Percentiles rank a stretch among this genome's conserved stretches.
Conservation (phyloP, 1,140 invertebrate genomes). For the Aphidius ervi region DNA sequence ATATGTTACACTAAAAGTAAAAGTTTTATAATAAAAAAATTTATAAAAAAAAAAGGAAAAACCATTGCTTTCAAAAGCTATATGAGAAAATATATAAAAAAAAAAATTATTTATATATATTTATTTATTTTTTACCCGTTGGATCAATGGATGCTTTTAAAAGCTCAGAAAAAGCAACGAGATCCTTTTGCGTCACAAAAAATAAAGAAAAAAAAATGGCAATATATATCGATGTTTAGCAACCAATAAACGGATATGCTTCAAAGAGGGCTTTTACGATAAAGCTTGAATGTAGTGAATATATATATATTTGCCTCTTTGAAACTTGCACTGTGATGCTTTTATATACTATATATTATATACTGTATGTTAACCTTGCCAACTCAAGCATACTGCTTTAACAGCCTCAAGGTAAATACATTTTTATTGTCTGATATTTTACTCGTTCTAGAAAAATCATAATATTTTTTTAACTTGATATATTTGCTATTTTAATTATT, state of each 20-base stretch:
- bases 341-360: conserved; percentile 35
- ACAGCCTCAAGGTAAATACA: conserved; percentile 51
- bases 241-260: conserved; percentile 53
- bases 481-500: no score
- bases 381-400: conserved; percentile 40
- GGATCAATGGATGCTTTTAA: conserved; percentile 38
- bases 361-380: conserved; percentile 23
- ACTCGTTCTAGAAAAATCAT: no score
- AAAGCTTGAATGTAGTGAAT: conserved; percentile 28
- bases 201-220: conserved; percentile 20
- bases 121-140: conserved; percentile 9
- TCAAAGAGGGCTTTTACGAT: conserved; percentile 53
- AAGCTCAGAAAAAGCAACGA: conserved; percentile 38
- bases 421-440: conserved; percentile 43
- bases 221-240: conserved; percentile 54
- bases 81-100: neutral
- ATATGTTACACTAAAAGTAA: no score
- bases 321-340: conserved; percentile 19
- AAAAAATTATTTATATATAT: conserved; percentile 1
- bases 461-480: no score
- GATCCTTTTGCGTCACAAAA: conserved; percentile 3
- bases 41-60: no score
- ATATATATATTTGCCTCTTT: no score
- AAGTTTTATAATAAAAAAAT: no score
- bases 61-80: no score